Conservation (phyloP, 2,797 vertebrate species). For the Liasis olivaceus region DNA sequence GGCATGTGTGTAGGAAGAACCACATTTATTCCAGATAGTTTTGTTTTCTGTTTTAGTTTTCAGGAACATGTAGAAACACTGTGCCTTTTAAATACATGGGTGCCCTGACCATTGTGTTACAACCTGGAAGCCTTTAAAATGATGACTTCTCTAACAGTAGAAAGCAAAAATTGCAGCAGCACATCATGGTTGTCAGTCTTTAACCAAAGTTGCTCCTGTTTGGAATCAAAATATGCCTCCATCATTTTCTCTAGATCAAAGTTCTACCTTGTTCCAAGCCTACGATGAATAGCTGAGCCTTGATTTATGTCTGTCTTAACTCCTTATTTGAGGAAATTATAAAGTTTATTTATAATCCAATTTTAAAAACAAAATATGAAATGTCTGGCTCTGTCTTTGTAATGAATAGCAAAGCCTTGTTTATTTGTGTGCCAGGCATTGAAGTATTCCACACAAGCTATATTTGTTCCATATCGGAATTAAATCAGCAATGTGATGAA, state of each 20-base stretch:
- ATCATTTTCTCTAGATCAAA: neutral
- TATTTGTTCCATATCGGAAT: neutral
- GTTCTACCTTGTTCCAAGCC: neutral
- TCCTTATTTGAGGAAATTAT: neutral
- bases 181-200: neutral
- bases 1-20: neutral
- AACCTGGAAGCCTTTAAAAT: neutral
- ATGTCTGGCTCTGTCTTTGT: neutral
- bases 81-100: neutral
- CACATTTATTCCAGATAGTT: neutral
- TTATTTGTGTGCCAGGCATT: neutral
- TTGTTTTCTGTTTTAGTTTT: neutral
- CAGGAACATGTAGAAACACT: neutral
- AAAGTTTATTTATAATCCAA: slow-evolving; percentile 26
- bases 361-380: neutral
- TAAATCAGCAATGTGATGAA: neutral
- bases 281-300: neutral
- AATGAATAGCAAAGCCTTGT: neutral
- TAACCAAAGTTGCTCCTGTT: neutral
- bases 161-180: neutral
- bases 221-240: neutral
- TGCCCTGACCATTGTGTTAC: neutral
- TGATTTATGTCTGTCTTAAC: slow-evolving; percentile 10
- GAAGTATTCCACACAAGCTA: neutral
- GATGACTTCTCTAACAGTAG: neutral